Conservation (phyloP, 2,113 vertebrate species). For the Falco punctatus region DNA sequence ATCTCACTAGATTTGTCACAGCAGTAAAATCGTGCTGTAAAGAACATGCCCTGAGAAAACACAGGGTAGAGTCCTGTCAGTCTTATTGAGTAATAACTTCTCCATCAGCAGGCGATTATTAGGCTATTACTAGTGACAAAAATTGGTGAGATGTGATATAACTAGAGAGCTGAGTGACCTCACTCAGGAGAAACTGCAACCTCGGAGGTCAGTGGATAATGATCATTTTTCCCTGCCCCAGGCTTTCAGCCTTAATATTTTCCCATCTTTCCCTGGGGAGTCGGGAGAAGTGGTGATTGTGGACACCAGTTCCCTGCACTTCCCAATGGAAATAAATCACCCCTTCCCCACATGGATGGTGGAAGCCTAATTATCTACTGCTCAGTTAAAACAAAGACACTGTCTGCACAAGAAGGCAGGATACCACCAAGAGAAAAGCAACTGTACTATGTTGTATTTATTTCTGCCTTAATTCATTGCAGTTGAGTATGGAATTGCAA, state of each 20-base stretch:
- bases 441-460: neutral
- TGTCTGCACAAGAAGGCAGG: neutral
- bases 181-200: neutral
- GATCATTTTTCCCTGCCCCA: neutral
- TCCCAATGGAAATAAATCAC: neutral
- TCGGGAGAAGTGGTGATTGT: neutral
- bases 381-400: neutral
- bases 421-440: neutral
- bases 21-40: conserved; percentile 8
- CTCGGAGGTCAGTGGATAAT: conserved; percentile 7
- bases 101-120: conserved; percentile 52
- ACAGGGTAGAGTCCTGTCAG: neutral
- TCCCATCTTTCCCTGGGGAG: neutral
- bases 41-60: neutral
- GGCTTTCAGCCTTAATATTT: neutral
- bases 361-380: neutral
- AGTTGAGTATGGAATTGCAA: neutral
- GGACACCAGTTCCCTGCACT: neutral
- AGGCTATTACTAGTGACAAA: conserved; percentile 30
- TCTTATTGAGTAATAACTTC: conserved; percentile 15
- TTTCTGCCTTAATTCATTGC: neutral
- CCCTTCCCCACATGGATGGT: neutral
- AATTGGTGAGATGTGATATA: neutral
- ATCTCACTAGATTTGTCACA: conserved; percentile 18
- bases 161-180: neutral